Percentiles rank a stretch among this genome's conserved stretches.
phyloP scores from a whole-genome alignment of 2,113 vertebrate species.

The Probosciger aterrimus region DNA sequence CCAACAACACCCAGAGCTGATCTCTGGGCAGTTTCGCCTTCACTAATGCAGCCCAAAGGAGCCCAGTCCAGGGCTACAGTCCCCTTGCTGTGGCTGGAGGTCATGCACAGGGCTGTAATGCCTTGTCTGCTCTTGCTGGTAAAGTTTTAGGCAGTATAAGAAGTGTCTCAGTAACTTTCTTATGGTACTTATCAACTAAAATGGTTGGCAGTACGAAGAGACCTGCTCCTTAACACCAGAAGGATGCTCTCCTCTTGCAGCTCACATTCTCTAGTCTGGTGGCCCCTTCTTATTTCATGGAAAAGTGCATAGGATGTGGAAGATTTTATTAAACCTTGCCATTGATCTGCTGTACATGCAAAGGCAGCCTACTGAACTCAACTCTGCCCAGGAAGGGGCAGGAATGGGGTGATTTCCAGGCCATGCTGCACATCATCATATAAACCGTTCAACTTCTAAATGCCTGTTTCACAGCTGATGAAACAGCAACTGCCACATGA shows the following conservation, averaged over 20 bases:
- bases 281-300: not conserved
- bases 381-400: not conserved
- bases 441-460: not conserved
- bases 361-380: not conserved
- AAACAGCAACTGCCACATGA: not conserved
- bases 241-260: not conserved
- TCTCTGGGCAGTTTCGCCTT: not conserved
- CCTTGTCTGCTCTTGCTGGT: not conserved
- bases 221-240: not conserved
- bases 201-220: not conserved
- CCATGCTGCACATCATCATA: not conserved
- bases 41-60: not conserved
- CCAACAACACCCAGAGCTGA: not conserved
- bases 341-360: not conserved
- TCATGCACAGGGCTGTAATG: not conserved
- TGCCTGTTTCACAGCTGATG: constrained; percentile 1
- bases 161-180: not conserved
- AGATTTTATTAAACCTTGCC: not conserved
- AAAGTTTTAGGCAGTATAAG: not conserved
- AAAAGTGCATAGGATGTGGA: not conserved
- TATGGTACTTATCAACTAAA: not conserved
- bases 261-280: not conserved
- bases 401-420: not conserved
- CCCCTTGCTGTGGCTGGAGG: not conserved
- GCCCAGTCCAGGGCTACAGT: not conserved